Conservation (phyloP, 2,888 invertebrate species). For the Epinotia ramella region DNA sequence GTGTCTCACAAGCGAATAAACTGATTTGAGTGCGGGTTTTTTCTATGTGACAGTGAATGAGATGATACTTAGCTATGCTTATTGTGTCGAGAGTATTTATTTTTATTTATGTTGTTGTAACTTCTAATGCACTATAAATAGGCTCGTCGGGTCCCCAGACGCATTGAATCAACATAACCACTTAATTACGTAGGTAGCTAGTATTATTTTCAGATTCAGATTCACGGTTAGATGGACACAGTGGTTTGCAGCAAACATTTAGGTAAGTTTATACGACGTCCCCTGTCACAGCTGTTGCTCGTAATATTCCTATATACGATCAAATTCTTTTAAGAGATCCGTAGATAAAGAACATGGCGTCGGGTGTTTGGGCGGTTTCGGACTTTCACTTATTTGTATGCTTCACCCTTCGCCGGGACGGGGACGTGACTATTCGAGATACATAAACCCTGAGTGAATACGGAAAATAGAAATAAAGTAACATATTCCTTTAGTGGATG, state of each 20-base stretch:
- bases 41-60: too few species aligned
- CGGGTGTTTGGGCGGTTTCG: slow-evolving; percentile 80
- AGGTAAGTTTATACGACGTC: slow-evolving; percentile 79
- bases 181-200: background rate
- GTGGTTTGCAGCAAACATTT: slow-evolving; percentile 59
- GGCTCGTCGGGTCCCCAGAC: too few species aligned
- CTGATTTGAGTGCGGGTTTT: too few species aligned
- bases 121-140: too few species aligned
- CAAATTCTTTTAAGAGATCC: slow-evolving; percentile 85
- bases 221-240: slow-evolving; percentile 6
- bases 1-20: too few species aligned
- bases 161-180: background rate
- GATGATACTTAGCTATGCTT: too few species aligned
- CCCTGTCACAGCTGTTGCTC: slow-evolving; percentile 83
- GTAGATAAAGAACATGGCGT: slow-evolving; percentile 82
- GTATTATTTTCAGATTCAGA: slow-evolving; percentile 2
- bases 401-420: slow-evolving; percentile 80
- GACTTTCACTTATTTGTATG: slow-evolving; percentile 85
- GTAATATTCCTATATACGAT: slow-evolving; percentile 84
- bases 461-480: slow-evolving; percentile 85
- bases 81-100: too few species aligned
- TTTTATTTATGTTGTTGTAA: too few species aligned
- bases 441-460: slow-evolving; percentile 85
- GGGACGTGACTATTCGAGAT: slow-evolving; percentile 85
- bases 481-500: slow-evolving; percentile 82